Evolutionary conservation across 1,140 invertebrate genomes (phyloP), one percentile per base, ranked within the genome.

Genomic region (Tetramorium alpestre): DNA sequence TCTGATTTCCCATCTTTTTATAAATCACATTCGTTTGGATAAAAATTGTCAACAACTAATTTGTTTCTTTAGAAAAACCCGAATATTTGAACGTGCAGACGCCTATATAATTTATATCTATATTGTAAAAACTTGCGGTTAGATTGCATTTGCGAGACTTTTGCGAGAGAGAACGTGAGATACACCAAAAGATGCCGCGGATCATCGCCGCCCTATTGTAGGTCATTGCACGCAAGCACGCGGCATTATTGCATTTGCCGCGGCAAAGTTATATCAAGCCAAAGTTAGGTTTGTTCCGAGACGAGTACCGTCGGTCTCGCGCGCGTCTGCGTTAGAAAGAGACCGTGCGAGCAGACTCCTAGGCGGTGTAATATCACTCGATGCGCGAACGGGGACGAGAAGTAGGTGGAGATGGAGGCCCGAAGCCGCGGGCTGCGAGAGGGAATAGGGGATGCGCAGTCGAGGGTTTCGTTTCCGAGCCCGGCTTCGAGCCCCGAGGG

Each of bases 381-480:
- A 77, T 60, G 47, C 58, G 22, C 33, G 18, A 82, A 25, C 33
- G 56, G 54, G 65, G 41, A 10, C 22, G 41, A 16, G 65, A 56
- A 44, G 76, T 28, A 44, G 62, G 47, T 22, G 10, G 18, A n/a
- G 69, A 33, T 49, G 65, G 76, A 51, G 80, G 65, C 69, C 54
- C 16, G 54, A 84, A 75, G 89, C 88, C 85, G 75, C 89, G 75
- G 89, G 84, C 84, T 64, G 90, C 82, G 62, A 88, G 77, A 70
- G 82, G 65, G 88, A 86, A 89, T 87, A 89, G 88, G 85, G 88
- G 86, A 76, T 86, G 84, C 85, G 82, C 90, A 87, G 78, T 89
- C 76, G 91, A 91, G 86, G 91, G 89, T 88, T 91, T 89, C 87
- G 85, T 76, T 91, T 85, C 91, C 88, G 73, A 64, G 88, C 91